Percentiles rank a stretch among this genome's conserved stretches.
Conservation (phyloP, 2,888 invertebrate genomes). For the Cephus rjabovi region DNA sequence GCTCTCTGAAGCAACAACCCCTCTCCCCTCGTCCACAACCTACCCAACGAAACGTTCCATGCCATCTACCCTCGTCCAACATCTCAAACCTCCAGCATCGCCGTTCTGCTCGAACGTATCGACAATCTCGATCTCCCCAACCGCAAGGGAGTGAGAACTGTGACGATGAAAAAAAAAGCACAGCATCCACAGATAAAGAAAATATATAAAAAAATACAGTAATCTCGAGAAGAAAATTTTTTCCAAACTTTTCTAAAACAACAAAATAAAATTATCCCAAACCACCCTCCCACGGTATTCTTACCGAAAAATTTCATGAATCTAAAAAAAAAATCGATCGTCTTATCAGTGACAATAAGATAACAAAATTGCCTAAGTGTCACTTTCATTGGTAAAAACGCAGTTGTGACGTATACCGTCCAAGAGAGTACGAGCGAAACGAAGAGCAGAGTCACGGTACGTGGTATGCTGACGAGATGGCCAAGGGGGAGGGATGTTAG, state of each 20-base stretch:
- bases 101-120: conserved; percentile 20
- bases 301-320: too few species aligned
- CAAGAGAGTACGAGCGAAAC: not conserved
- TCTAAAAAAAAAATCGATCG: too few species aligned
- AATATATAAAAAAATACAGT: not conserved
- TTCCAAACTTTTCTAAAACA: not conserved
- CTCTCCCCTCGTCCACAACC: not conserved
- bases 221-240: not conserved
- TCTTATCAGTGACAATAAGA: too few species aligned
- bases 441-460: not conserved
- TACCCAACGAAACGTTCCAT: not conserved
- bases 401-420: not conserved
- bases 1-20: not conserved
- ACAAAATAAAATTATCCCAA: not conserved
- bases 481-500: conserved; percentile 20
- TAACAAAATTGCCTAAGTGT: not conserved
- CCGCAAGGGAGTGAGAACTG: not conserved
- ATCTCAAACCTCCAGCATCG: not conserved
- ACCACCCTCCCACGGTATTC: too few species aligned
- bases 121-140: conserved; percentile 24
- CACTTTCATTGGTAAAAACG: not conserved
- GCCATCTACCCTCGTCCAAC: conserved; percentile 11
- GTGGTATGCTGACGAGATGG: not conserved
- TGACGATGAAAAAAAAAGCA: not conserved
- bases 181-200: not conserved